Conservation (phyloP, 2,113 vertebrate genomes). For the Chaetops frenatus region DNA sequence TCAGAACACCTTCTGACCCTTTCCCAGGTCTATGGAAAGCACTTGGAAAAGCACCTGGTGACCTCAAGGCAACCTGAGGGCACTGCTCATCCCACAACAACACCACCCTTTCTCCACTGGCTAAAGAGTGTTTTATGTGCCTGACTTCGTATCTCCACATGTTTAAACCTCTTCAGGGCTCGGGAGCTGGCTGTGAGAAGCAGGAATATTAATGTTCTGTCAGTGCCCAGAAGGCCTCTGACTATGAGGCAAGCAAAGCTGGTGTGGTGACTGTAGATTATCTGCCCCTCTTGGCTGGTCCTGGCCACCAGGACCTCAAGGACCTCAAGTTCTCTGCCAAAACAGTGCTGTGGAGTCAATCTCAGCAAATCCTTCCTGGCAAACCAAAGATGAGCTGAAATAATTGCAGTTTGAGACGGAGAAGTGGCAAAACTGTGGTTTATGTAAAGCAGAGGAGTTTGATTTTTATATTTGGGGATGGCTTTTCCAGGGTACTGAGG, state of each 20-base stretch:
- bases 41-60: background rate
- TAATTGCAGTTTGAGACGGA: background rate
- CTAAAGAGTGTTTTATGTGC: background rate
- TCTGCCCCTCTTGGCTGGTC: background rate
- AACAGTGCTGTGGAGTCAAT: background rate
- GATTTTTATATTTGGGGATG: background rate
- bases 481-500: background rate
- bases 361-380: background rate
- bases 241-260: background rate
- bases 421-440: background rate
- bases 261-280: background rate
- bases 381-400: background rate
- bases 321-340: background rate
- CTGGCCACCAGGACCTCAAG: background rate
- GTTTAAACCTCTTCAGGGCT: background rate
- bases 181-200: background rate
- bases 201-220: background rate
- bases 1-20: background rate
- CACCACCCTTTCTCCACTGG: background rate
- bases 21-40: background rate
- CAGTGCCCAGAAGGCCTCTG: slow-evolving; percentile 14
- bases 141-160: background rate
- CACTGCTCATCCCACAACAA: background rate
- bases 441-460: background rate
- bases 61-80: background rate